Evolutionary conservation across 37 sponge, comb jelly and placozoan species (phyloP).

Genomic region (Haliclona indistincta): DNA sequence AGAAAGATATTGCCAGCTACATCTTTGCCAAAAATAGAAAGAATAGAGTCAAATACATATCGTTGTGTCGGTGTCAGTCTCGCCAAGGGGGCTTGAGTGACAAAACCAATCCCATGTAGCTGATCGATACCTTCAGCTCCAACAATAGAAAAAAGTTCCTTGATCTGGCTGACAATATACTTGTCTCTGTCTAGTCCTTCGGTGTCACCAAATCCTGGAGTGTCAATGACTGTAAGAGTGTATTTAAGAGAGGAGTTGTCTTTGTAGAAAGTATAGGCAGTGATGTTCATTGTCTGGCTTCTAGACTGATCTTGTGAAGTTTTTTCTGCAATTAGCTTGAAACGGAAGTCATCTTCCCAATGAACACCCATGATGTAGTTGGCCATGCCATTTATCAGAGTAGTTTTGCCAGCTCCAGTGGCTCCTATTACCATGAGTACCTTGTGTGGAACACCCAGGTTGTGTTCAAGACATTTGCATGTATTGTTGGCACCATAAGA

Average conservation of each 20-base stretch:
- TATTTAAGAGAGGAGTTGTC: constrained; percentile 18
- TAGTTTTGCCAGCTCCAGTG: constrained; percentile 62
- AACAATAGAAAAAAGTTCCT: constrained; percentile 6
- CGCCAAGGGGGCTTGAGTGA: constrained; percentile 43
- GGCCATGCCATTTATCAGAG: constrained; percentile 53
- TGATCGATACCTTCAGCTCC: constrained; percentile 19
- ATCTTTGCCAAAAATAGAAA: constrained; percentile 42
- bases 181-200: constrained; percentile 42
- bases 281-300: constrained; percentile 40
- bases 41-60: constrained; percentile 51
- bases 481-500: no score
- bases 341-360: constrained; percentile 63
- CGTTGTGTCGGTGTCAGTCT: constrained; percentile 41
- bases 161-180: no score
- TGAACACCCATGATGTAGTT: constrained; percentile 56
- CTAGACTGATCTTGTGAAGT: constrained; percentile 11
- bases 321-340: constrained; percentile 38
- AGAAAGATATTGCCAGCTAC: constrained; percentile 48
- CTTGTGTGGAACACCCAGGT: constrained; percentile 4
- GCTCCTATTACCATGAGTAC: constrained; percentile 65
- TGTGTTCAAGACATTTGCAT: no score
- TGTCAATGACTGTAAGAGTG: constrained; percentile 51
- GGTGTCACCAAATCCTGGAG: constrained; percentile 64
- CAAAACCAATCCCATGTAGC: constrained; percentile 51
- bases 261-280: constrained; percentile 47